phyloP scores from a whole-genome alignment of 2,113 vertebrate species.

The Anas platyrhynchos region DNA sequence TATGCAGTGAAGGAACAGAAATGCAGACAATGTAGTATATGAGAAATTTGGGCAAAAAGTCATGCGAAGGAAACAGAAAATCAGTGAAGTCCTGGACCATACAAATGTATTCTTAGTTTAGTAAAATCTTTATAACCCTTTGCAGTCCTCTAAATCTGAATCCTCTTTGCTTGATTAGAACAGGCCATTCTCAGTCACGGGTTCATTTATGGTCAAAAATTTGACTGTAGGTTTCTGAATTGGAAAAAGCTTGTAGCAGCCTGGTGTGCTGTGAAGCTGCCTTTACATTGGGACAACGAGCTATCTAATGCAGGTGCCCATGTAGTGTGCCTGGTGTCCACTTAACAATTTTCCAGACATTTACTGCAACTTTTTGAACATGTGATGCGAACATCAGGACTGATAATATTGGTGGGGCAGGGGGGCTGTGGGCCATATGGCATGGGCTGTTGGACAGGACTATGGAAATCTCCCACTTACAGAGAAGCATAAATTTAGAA shows the following conservation, averaged over 20 bases:
- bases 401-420: background rate
- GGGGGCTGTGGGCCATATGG: background rate
- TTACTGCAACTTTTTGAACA: background rate
- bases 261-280: background rate
- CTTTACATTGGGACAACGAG: background rate
- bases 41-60: background rate
- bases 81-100: background rate
- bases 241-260: background rate
- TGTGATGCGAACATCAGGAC: background rate
- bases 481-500: conserved; percentile 12
- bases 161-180: background rate
- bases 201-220: background rate
- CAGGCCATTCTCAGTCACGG: background rate
- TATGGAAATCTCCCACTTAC: background rate
- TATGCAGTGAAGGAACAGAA: background rate
- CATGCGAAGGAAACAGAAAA: background rate
- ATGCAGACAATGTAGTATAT: background rate
- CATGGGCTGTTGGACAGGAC: background rate
- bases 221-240: background rate
- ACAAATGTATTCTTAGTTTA: background rate
- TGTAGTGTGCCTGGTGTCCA: background rate
- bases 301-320: background rate
- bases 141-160: background rate
- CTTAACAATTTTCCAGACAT: background rate
- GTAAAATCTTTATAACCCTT: background rate